These are phyloP conservation scores for Mormyrus lacerda DNA, from an alignment of 2,113 vertebrate species.

Conservation along the genomic window DNA sequence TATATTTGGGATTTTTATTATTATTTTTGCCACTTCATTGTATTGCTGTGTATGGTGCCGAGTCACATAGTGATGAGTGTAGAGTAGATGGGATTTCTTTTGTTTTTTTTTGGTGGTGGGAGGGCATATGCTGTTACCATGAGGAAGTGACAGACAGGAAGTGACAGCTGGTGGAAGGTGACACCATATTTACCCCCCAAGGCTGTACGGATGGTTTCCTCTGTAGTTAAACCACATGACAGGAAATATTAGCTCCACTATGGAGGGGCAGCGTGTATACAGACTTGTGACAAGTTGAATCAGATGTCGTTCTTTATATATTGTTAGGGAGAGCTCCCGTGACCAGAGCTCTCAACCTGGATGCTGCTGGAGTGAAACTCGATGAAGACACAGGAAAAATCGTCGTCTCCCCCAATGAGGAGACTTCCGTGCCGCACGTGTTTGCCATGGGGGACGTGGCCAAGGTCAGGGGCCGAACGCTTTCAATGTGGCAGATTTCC, in stretches of 20 bases:
- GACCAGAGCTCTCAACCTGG: conserved; percentile 65
- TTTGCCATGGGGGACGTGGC: conserved; percentile 83
- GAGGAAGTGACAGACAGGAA: conserved; percentile 61
- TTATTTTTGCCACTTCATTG: conserved; percentile 76
- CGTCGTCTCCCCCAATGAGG: conserved; percentile 67
- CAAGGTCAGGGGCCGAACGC: conserved; percentile 58
- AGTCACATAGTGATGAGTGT: conserved; percentile 25
- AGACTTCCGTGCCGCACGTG: conserved; percentile 77
- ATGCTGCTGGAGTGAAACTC: conserved; percentile 64
- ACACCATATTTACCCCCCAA: conserved; percentile 38
- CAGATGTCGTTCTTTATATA: conserved; percentile 22
- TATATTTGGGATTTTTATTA: conserved; percentile 47
- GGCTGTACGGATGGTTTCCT: conserved; percentile 41
- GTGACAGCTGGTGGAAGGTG: conserved; percentile 52
- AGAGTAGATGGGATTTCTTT: conserved; percentile 49
- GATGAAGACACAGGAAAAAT: conserved; percentile 73
- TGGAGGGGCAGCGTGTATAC: not conserved
- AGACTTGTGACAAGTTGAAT: not conserved
- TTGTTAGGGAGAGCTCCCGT: conserved; percentile 75
- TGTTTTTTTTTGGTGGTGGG: conserved; percentile 59
- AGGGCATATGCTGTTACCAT: conserved; percentile 67
- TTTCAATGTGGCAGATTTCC: not conserved
- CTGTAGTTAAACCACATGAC: not conserved
- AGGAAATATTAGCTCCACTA: conserved; percentile 1
- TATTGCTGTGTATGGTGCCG: conserved; percentile 47